Evolutionary conservation across 2,797 vertebrate species (phyloP).

Genomic region (Paratrypauchen microcephalus): DNA sequence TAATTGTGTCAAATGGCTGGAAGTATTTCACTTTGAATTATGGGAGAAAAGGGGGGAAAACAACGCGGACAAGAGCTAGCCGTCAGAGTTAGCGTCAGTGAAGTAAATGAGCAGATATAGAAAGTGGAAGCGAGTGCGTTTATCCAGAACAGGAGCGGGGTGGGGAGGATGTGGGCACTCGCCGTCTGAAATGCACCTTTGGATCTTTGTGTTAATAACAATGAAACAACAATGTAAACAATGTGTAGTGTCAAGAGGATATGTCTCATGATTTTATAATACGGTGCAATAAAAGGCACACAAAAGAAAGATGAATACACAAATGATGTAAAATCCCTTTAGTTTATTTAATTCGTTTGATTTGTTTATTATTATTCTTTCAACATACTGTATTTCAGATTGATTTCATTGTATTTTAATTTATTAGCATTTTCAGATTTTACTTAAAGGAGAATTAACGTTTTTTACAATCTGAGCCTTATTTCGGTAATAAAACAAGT

Average conservation of each 20-base stretch:
- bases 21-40: constrained; percentile 76
- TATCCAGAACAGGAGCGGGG: constrained; percentile 27
- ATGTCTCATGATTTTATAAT: background rate
- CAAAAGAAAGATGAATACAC: too few species aligned
- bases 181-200: constrained; percentile 33
- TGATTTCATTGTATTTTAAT: too few species aligned
- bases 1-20: constrained; percentile 80
- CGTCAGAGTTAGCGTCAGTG: constrained; percentile 46
- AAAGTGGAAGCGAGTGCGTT: constrained; percentile 33
- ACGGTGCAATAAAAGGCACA: too few species aligned
- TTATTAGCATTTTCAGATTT: too few species aligned
- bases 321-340: too few species aligned
- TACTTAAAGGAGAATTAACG: too few species aligned
- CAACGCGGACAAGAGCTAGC: constrained; percentile 41
- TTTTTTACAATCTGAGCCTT: too few species aligned
- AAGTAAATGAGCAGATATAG: constrained; percentile 59
- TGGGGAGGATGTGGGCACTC: constrained; percentile 14
- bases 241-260: background rate
- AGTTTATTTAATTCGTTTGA: too few species aligned
- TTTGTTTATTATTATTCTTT: too few species aligned
- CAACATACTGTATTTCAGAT: too few species aligned
- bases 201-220: background rate
- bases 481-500: too few species aligned
- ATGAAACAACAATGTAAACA: background rate
- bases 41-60: constrained; percentile 53